Evolutionary conservation across 2,113 vertebrate species (phyloP).

Genomic region (Strix aluco): DNA sequence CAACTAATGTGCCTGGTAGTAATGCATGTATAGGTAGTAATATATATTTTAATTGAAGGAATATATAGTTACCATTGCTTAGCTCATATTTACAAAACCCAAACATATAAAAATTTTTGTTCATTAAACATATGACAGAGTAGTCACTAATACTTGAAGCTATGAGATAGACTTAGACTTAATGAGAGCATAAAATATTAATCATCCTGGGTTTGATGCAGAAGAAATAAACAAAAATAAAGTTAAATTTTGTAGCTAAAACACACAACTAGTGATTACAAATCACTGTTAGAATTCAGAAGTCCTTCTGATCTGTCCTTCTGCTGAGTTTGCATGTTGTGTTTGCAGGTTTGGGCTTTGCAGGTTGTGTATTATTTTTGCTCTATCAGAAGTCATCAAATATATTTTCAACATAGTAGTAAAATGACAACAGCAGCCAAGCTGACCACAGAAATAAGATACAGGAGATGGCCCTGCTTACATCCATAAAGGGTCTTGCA

Average conservation of each 20-base stretch:
- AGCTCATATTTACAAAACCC: not conserved
- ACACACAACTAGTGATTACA: not conserved
- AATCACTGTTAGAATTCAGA: not conserved
- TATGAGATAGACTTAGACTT: not conserved
- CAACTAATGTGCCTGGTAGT: not conserved
- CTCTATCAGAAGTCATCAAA: not conserved
- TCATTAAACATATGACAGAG: not conserved
- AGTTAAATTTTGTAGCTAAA: not conserved
- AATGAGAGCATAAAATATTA: not conserved
- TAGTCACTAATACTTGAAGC: not conserved
- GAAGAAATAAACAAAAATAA: not conserved
- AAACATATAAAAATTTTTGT: not conserved
- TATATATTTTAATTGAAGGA: conserved; percentile 30
- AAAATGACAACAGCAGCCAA: not conserved
- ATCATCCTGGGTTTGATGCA: not conserved
- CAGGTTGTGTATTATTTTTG: not conserved
- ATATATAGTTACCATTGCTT: not conserved
- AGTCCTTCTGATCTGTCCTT: not conserved
- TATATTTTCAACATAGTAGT: not conserved
- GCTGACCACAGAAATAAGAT: not conserved
- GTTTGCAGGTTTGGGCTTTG: no score
- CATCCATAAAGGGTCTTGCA: not conserved
- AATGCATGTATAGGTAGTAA: not conserved
- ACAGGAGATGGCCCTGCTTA: not conserved
- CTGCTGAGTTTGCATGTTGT: not conserved